Evolutionary conservation across 2,797 vertebrate species (phyloP), one percentile per base, ranked within the genome.

Genomic region (Odontamblyopus lacepedii): DNA sequence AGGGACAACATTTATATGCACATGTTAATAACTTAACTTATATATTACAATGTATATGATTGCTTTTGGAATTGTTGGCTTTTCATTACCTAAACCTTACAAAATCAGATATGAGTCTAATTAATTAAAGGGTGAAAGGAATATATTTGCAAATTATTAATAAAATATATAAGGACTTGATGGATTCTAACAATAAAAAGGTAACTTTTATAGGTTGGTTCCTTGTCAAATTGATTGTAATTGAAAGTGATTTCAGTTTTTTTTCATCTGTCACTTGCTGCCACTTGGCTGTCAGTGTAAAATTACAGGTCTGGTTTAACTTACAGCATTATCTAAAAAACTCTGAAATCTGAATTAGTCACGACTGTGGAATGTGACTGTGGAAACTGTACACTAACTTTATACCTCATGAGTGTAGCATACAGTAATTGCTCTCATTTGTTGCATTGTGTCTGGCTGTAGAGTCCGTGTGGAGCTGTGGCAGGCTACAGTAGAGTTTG

Each of bases 251-350:
- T 15, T 15, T 70, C 27, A 50, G 59, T 18, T 73, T 56, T 26
- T 63, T 16, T 73, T 41, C 78, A 44, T 73, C 67, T 73, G 69
- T 79, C 75, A 72, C 69, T 90, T 69, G 51, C 61, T 63, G 63
- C 26, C 50, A 32, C 78, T 60, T 55, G 66, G 67, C 73, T 83
- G 73, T 84, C 75, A 74, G 67, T 62, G 27, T 60, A 30, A 78
- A 82, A 77, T 71, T 73, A 80, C 66, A 72, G 73, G 50, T 65
- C 74, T 57, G 72, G 74, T 15, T 48, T 38, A 66, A 64, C 55
- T 50, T 61, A 76, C 78, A 30, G 13, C 67, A 67, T 53, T 56
- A 41, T 81, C 27, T 51, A 35, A 63, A 30, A 65, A 65, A 23
- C 23, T 55, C 13, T 5, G 38, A 69, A 72, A 73, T n/a, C 11